These are phyloP conservation scores for Premnoplex brunnescens DNA, from an alignment of 2,797 vertebrate species.

Conservation along the genomic window DNA sequence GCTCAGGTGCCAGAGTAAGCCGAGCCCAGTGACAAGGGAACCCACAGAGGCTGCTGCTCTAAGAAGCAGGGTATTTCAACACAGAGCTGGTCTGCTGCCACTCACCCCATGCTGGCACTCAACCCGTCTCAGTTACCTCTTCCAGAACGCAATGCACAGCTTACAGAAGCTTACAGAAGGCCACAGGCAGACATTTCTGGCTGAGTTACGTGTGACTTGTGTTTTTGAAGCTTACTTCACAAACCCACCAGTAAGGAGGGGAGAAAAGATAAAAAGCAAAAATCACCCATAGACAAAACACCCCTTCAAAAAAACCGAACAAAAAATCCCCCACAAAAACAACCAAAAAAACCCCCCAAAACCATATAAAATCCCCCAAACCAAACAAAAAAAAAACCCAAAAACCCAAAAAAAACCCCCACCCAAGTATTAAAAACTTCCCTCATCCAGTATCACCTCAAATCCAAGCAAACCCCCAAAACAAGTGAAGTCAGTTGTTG, in stretches of 20 bases:
- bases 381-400: neutral
- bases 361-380: neutral
- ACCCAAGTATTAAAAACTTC: neutral
- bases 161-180: neutral
- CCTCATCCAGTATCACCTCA: neutral
- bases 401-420: neutral
- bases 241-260: neutral
- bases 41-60: accelerated
- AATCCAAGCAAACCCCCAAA: neutral
- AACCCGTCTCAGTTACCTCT: neutral
- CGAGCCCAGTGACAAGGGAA: accelerated
- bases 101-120: accelerated
- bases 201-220: accelerated
- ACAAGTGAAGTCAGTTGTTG: neutral
- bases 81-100: accelerated
- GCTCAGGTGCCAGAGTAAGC: neutral
- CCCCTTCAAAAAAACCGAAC: too few species aligned
- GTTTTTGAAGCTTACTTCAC: neutral
- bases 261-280: neutral
- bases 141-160: neutral
- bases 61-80: neutral
- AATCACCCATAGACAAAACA: too few species aligned
- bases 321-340: too few species aligned
- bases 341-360: too few species aligned
- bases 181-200: neutral